Evolutionary conservation across 2,113 vertebrate genomes (phyloP), one percentile per base, ranked within the genome.

Genomic region (Nycticebus coucang): DNA sequence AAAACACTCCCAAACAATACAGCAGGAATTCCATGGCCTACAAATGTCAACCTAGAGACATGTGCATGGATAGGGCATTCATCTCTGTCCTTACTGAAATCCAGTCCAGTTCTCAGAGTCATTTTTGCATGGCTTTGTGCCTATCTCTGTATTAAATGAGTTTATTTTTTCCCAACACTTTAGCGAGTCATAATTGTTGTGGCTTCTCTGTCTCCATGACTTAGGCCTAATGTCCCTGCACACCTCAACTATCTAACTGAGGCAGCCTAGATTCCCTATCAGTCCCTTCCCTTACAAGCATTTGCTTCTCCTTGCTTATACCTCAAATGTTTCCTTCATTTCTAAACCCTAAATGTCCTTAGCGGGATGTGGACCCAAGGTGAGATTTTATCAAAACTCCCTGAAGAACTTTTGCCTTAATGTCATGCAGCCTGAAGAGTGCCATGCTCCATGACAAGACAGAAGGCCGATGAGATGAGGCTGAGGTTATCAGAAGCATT

Each of bases 381-480:
- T 78, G 85, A 95, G 74, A 45, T 17, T 95, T 74, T 89, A 17
- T 62, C 75, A 87, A 26, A 37, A 79, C 12, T 75, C 37, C 84
- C 33, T 91, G 17, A 79, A 33, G 19, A 75, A 7, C 4, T 22
- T 92, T 89, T 69, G 74, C 50, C 91, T 88, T 92, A 26, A 83
- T 50, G 30, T 55, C 26, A 57, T 50, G 68, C 0, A 37, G 35
- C 64, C 53, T 57, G 68, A 35, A 81, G 30, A 17, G 17, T 41
- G 9, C 21, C 21, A 69, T 37, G 41, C 45, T 11, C n/a, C 10
- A 5, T 17, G 62, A 35, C 91, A 80, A 87, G n/a, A 19, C 30
- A 22, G 3, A 35, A 80, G 53, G 53, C 60, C 45, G 24, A 68
- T n/a, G 5, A 57, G 41, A 37, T 79, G 50, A 86, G 11, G 15